Base-by-base conservation (phyloP, 2,888 invertebrate genomes). In the Helicoverpa assulta region DNA sequence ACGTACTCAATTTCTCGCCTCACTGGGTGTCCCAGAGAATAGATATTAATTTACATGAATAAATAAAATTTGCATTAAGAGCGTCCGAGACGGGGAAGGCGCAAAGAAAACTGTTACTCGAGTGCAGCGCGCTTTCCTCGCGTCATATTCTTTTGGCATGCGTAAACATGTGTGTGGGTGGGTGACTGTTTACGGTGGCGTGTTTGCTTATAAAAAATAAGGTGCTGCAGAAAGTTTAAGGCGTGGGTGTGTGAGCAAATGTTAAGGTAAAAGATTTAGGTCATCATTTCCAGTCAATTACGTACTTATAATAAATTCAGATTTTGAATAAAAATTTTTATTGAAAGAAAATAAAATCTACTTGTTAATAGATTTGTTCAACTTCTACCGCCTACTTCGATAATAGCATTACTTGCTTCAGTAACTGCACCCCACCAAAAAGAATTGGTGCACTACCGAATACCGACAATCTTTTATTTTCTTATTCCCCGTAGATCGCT, bases 31-130 rank as follows among this genome's bases (percentile, higher is more conserved):
- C 93, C 91, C 88, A 88, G 88, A 90, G 94, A 94, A 94, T 93
- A 94, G 94, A 95, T 95, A 95, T 95, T 95, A 95, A 95, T 95
- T 95, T 95, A 95, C 95, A 95, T 95, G 94, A 94, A 95, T 95
- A 95, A 95, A 95, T 95, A 94, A 94, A 95, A 95, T 95, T 95
- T 95, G 94, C 95, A 95, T 95, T 94, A 93, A 91, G 85, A 93
- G 93, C 94, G 93, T 91, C 90, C 89, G 78, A 89, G 90, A 88
- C 85, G 86, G 68, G 56, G 67, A 83, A 85, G 87, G 75, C 79
- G 80, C 76, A 86, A 90, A 91, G 90, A 88, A 91, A 91, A 93
- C 91, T 91, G 90, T 90, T 90, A 83, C 84, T 89, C 85, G 85
- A 88, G 85, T 85, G 88, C 88, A 88, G 76, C 81, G 71, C 78